phyloP scores from a whole-genome alignment of 1,140 invertebrate genomes.

The Polypedilum pembai region DNA sequence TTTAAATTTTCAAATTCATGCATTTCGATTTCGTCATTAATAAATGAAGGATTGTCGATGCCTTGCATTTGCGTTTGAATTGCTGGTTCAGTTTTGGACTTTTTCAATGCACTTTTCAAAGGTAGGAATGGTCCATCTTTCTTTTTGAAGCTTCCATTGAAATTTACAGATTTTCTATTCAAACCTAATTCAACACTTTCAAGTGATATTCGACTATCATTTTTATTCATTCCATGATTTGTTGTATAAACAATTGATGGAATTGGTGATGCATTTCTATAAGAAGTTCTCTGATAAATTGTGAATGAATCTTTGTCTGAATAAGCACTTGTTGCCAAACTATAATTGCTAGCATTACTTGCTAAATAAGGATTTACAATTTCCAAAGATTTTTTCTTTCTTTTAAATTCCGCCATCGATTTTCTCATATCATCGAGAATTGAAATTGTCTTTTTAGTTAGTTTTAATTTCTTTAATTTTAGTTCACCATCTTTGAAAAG shows the following conservation, averaged over 20 bases:
- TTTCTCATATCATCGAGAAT: constrained; percentile 2
- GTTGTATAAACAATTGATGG: neutral
- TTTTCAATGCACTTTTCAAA: neutral
- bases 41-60: neutral
- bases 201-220: neutral
- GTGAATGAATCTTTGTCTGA: neutral
- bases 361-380: neutral
- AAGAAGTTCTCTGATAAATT: neutral
- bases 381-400: neutral
- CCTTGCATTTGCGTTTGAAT: neutral
- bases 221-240: neutral
- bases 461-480: neutral
- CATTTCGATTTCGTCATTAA: neutral
- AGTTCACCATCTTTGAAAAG: constrained; percentile 37
- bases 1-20: neutral
- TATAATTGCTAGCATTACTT: neutral
- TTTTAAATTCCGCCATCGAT: neutral
- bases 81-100: neutral
- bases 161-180: neutral
- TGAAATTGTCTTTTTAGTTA: constrained; percentile 5
- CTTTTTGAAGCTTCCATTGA: neutral
- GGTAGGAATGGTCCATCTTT: neutral
- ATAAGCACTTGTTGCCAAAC: neutral
- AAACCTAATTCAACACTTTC: neutral
- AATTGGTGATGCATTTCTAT: neutral